Percentiles rank a stretch among this genome's conserved stretches.
phyloP scores from a whole-genome alignment of 2,888 invertebrate species.

The Hoplodrina blanda region DNA sequence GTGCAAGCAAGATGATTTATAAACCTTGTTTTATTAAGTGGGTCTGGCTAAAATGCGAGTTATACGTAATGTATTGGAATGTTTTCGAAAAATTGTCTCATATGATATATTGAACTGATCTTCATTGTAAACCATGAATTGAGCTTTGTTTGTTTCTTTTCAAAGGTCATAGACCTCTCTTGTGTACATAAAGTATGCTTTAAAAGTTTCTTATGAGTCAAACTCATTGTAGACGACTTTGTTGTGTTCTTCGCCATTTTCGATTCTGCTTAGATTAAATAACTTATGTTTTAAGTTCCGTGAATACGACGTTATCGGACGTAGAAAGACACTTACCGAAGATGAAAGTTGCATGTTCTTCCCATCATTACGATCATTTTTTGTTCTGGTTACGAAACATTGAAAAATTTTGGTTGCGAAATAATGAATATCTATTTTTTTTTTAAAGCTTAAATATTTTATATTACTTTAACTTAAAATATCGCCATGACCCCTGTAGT shows the following conservation, averaged over 20 bases:
- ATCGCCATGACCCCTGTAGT: too few species aligned
- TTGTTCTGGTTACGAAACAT: too few species aligned
- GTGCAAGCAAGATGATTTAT: background rate
- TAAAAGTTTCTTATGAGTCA: constrained; percentile 26
- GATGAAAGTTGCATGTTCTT: too few species aligned
- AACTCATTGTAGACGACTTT: constrained; percentile 34
- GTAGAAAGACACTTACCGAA: too few species aligned
- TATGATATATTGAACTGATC: constrained; percentile 11
- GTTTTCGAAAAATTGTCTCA: constrained; percentile 2
- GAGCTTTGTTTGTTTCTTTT: constrained; percentile 16
- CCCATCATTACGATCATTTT: too few species aligned
- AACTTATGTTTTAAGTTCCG: too few species aligned
- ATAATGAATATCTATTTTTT: too few species aligned
- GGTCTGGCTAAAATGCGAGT: constrained; percentile 38
- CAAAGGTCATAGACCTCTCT: constrained; percentile 39
- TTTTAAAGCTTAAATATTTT: too few species aligned
- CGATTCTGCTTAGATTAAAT: constrained; percentile 10
- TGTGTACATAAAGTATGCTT: constrained; percentile 34
- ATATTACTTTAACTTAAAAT: too few species aligned
- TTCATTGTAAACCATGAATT: constrained; percentile 25
- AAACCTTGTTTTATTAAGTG: background rate
- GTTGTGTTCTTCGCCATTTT: constrained; percentile 17
- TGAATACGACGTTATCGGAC: too few species aligned
- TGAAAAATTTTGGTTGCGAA: too few species aligned
- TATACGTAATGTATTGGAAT: constrained; percentile 1